These are phyloP conservation scores for Lampris megalopsis DNA, from an alignment of 2,113 vertebrate genomes.

Conservation along the genomic window DNA sequence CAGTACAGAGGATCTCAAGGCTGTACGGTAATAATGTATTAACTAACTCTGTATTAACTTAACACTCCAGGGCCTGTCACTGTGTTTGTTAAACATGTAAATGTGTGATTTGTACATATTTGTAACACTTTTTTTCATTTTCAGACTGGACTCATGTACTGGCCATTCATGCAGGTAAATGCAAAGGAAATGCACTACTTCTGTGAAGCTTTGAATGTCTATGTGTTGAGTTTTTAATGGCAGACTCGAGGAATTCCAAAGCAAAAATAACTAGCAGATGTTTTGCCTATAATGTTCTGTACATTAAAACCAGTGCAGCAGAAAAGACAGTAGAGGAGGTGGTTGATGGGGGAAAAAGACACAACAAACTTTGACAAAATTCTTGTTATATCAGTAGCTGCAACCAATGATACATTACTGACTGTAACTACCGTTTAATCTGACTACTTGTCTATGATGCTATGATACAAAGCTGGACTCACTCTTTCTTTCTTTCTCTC, in stretches of 20 bases:
- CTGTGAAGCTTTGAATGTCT: too few species aligned
- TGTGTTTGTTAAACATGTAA: too few species aligned
- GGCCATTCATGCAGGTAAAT: slow-evolving; percentile 95
- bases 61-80: too few species aligned
- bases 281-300: not conserved
- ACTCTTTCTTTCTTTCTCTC: not conserved
- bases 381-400: not conserved
- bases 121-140: slow-evolving; percentile 54
- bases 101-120: not conserved
- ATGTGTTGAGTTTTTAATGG: not conserved
- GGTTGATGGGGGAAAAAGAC: not conserved
- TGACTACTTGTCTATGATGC: too few species aligned
- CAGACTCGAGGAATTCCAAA: too few species aligned
- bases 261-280: not conserved
- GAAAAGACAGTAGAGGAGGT: too few species aligned
- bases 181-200: not conserved
- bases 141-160: slow-evolving; percentile 93
- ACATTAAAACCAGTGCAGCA: too few species aligned
- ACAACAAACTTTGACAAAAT: not conserved
- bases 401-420: too few species aligned
- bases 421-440: too few species aligned
- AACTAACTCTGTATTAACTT: too few species aligned
- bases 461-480: not conserved
- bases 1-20: not conserved
- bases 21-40: not conserved